Conservation (phyloP, 1,140 invertebrate genomes). For the Bombyx mori region DNA sequence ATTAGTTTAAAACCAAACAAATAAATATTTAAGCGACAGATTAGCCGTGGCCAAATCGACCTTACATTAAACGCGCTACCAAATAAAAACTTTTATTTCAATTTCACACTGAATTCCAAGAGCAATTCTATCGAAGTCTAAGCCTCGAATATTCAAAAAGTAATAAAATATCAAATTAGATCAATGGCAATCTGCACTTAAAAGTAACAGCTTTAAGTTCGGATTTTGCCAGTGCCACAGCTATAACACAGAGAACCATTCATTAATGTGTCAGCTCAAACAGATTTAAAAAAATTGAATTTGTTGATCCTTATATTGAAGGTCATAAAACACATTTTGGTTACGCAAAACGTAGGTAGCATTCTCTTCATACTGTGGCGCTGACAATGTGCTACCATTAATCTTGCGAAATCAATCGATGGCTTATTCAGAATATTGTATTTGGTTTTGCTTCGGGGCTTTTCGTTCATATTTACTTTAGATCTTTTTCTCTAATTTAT, state of each 20-base stretch:
- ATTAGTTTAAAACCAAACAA: constrained; percentile 42
- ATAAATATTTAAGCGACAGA: constrained; percentile 42
- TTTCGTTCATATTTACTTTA: constrained; percentile 62
- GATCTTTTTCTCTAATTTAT: constrained; percentile 63
- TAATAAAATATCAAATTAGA: no score
- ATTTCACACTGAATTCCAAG: constrained; percentile 65
- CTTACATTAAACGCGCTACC: constrained; percentile 18
- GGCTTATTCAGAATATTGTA: constrained; percentile 70
- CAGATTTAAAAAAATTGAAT: constrained; percentile 47
- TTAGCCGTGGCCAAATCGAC: constrained; percentile 30
- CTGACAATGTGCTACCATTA: constrained; percentile 68
- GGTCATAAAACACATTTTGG: constrained; percentile 49
- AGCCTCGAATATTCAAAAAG: no score
- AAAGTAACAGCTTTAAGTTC: no score
- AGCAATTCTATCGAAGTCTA: constrained; percentile 42
- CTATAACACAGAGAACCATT: constrained; percentile 25
- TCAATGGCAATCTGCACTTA: no score
- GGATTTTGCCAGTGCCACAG: no score
- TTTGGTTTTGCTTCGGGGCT: constrained; percentile 61
- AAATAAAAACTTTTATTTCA: constrained; percentile 56
- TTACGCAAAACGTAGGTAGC: constrained; percentile 34
- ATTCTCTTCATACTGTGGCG: constrained; percentile 59
- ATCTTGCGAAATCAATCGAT: constrained; percentile 70
- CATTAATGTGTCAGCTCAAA: constrained; percentile 47
- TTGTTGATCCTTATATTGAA: constrained; percentile 42